Percentiles rank a stretch among this genome's conserved stretches.
phyloP scores from a whole-genome alignment of 2,113 vertebrate species.

The Neodon shergylaensis region DNA sequence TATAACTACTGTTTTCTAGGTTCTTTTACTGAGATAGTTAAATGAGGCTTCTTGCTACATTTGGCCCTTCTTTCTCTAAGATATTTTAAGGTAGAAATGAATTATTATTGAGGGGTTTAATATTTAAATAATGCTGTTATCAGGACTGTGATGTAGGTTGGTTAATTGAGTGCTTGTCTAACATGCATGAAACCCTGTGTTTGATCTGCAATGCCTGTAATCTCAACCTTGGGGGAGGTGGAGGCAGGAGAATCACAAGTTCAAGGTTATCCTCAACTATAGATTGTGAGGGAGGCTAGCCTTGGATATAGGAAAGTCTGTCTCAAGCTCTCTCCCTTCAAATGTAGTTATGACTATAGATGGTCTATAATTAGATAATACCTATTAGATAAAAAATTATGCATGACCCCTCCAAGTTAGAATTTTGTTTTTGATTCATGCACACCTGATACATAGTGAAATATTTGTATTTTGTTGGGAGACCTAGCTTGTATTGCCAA shows the following conservation, averaged over 20 bases:
- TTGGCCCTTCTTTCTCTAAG: background rate
- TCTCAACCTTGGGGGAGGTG: background rate
- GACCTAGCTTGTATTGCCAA: background rate
- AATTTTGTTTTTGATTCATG: background rate
- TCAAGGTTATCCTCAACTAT: background rate
- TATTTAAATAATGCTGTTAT: conserved; percentile 41
- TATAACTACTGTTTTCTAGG: background rate
- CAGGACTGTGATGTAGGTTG: background rate
- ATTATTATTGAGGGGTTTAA: background rate
- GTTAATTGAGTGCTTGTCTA: background rate
- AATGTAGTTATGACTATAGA: background rate
- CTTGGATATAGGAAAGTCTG: background rate
- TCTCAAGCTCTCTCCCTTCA: background rate
- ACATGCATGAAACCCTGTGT: background rate
- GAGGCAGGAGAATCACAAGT: background rate
- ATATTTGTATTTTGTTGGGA: background rate
- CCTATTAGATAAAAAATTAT: background rate
- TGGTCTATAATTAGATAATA: background rate
- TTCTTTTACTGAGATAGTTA: background rate
- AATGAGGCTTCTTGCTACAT: background rate
- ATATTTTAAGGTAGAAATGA: background rate
- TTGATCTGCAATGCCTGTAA: background rate
- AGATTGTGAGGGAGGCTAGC: background rate
- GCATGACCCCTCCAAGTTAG: background rate
- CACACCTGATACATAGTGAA: background rate